phyloP scores from a whole-genome alignment of 2,797 vertebrate genomes.

The Pseudochaenichthys georgianus region DNA sequence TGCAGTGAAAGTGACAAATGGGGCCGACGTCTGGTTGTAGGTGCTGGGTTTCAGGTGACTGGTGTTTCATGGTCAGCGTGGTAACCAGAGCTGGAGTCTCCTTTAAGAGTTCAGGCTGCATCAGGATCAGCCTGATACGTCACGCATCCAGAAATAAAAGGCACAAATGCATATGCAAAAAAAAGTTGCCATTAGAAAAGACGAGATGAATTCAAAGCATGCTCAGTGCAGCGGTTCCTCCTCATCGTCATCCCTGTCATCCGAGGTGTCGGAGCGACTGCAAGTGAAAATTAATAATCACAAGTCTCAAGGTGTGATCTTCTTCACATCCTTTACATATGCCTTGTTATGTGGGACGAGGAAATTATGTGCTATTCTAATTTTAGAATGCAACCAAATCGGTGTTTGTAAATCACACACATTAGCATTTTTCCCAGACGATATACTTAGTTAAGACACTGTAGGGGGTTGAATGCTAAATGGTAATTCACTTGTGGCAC shows the following conservation, averaged over 20 bases:
- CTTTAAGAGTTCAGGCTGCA: slow-evolving; percentile 35
- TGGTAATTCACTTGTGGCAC: not conserved
- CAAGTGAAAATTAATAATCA: slow-evolving; percentile 77
- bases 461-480: not conserved
- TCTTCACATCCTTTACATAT: slow-evolving; percentile 62
- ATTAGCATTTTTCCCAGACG: slow-evolving; percentile 5
- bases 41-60: slow-evolving; percentile 61
- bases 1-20: slow-evolving; percentile 73
- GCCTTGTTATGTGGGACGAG: slow-evolving; percentile 54
- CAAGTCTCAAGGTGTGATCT: slow-evolving; percentile 74
- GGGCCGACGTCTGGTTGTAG: slow-evolving; percentile 44
- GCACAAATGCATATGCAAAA: too few species aligned
- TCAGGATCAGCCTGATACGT: slow-evolving; percentile 1
- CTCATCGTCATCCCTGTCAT: slow-evolving; percentile 26
- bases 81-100: slow-evolving; percentile 69
- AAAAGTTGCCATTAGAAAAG: too few species aligned
- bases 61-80: slow-evolving; percentile 47
- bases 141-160: not conserved
- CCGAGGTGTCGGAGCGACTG: slow-evolving; percentile 50
- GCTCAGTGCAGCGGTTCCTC: slow-evolving; percentile 6
- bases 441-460: not conserved
- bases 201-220: slow-evolving; percentile 2
- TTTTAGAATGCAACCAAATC: slow-evolving; percentile 52
- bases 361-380: slow-evolving; percentile 48
- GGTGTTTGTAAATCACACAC: slow-evolving; percentile 35